Evolutionary conservation across 2,113 vertebrate genomes (phyloP), one percentile per base, ranked within the genome.

Genomic region (Tyrannus savana): DNA sequence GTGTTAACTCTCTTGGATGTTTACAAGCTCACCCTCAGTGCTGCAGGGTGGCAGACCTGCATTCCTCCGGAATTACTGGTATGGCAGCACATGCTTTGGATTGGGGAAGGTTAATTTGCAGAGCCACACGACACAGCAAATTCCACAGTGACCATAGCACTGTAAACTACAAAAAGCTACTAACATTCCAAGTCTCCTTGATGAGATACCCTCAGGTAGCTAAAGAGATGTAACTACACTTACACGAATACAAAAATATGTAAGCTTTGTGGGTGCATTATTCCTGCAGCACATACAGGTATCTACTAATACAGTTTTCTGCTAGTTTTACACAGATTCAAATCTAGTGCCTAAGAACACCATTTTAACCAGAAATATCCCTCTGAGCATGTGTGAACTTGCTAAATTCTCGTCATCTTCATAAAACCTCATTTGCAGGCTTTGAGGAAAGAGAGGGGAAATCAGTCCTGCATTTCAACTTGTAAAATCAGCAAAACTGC

Each of bases 61-160:
- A 69, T 84, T 93, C 85, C 87, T 78, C 72, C 69, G 56, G 63
- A 85, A 80, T 59, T 55, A 76, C 59, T 15, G 39, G 14, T 60
- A 50, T 1, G 80, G 78, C 50, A 95, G 31, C 60, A 88, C 87
- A 44, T 50, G 78, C 66, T 82, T 75, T 35, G 44, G 55, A 62
- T 18, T 77, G 71, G 39, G 82, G 39, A 80, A 91, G 55, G 46
- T 41, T 93, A 86, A 88, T 80, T 52, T 91, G 81, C 67, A 64
- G 72, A 90, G 53, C 68, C 28, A 16, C 2, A 69, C 66, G 84
- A 94, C 67, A 91, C 89, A 94, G 92, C 89, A 88, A 72, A 85
- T 96, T 94, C 81, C 89, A 60, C 37, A 86, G 75, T 79, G 58
- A 85, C 42, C 63, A 87, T n/a, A 52, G 75, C 72, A 71, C 62